Base-by-base conservation (phyloP, 2,113 vertebrate species). In the Leptocoma aspasia region DNA sequence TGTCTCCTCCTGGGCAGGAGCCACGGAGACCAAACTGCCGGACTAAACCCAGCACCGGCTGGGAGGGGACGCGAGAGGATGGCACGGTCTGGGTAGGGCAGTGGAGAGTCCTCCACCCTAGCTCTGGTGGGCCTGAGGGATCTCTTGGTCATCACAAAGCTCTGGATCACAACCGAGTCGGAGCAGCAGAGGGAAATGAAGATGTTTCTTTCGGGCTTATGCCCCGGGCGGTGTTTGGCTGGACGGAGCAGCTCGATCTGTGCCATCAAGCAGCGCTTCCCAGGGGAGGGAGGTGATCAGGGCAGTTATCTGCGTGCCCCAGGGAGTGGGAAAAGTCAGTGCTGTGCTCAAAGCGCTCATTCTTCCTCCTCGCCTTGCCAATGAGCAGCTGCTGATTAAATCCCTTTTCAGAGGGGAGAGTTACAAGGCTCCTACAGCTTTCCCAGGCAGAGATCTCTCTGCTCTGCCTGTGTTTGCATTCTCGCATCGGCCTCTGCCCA, bases 331-430 rank as follows among this genome's bases (percentile, higher is more conserved):
- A 56, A 59, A 89, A 95, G 69, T 89, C 94, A 83, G 82, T 1
- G 35, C 86, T 4, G 22, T 0, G 5, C 66, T 85, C 66, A 93
- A 91, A 75, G 81, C 30, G 2, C 30, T 59, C 83, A 47, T 95
- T 93, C 92, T 92, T 52, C 28, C 37, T 44, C 44, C 81, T 82
- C 21, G 39, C 60, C 47, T 86, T 61, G 73, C 53, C 72, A 82
- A 76, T 39, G 49, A 91, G 91, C 84, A 52, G 45, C 89, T 64
- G 77, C 31, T 95, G 80, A 96, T 94, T 94, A 96, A 94, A 95
- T 93, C 89, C 80, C 76, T 88, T 90, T 70, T 90, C 96, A 93
- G 76, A 86, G 47, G 31, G n/a, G 33, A 89, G 76, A 6, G 3
- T 82, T 90, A 82, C 79, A 88, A 84, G 77, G 80, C 91, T 94